These are phyloP conservation scores for Drymonia ruficornis DNA, from an alignment of 2,888 invertebrate genomes.

Conservation along the genomic window DNA sequence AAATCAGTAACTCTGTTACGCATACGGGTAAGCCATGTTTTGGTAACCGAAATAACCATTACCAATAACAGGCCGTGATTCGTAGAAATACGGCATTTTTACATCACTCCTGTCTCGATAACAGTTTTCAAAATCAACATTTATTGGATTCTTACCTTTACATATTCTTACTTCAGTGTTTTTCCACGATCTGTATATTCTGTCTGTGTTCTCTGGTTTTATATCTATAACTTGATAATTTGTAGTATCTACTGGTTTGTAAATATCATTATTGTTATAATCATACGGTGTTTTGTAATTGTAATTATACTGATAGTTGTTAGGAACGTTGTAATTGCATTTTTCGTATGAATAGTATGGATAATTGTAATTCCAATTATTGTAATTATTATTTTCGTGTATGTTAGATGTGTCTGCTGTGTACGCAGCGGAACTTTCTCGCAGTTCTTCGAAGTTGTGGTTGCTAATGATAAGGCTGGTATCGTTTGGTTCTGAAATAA, in stretches of 20 bases:
- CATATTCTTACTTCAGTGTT: constrained; percentile 16
- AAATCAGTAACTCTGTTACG: constrained; percentile 11
- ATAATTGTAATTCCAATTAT: neutral
- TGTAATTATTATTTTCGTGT: neutral
- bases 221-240: constrained; percentile 6
- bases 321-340: neutral
- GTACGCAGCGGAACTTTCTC: constrained; percentile 11
- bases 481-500: constrained; percentile 15
- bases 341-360: neutral
- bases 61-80: neutral
- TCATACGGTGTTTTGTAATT: neutral
- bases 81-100: constrained; percentile 1
- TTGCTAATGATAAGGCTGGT: constrained; percentile 13
- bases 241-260: neutral
- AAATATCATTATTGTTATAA: neutral
- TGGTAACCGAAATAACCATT: constrained; percentile 23
- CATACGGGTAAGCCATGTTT: constrained; percentile 20
- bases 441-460: constrained; percentile 17
- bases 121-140: constrained; percentile 14
- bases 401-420: neutral
- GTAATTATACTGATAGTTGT: neutral
- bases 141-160: constrained; percentile 2
- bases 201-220: constrained; percentile 13
- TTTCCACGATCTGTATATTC: constrained; percentile 20
- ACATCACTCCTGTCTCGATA: constrained; percentile 3